phyloP scores from a whole-genome alignment of 1,140 invertebrate species.

The Polyergus mexicanus region DNA sequence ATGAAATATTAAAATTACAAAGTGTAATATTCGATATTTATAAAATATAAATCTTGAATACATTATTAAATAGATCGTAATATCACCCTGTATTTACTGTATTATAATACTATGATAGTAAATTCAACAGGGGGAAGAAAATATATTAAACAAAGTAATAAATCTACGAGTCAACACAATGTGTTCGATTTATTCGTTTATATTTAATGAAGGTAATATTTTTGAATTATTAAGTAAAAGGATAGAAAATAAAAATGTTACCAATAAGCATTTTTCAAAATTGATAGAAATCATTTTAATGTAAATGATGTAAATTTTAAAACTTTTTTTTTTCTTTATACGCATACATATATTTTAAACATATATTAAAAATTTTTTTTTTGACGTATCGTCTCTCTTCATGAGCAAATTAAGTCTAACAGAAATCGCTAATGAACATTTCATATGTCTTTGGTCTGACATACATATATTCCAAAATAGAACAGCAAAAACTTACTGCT shows the following conservation, averaged over 20 bases:
- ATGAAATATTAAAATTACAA: neutral
- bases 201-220: neutral
- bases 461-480: neutral
- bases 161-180: neutral
- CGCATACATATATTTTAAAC: too few relatives aligned
- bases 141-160: slow-evolving; percentile 33
- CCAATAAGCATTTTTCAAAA: neutral
- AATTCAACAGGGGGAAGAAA: slow-evolving; percentile 79
- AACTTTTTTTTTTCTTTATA: neutral
- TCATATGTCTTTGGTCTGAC: neutral
- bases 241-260: neutral
- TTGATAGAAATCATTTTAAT: neutral
- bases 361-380: neutral
- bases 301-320: neutral
- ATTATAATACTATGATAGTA: slow-evolving; percentile 18
- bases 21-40: neutral
- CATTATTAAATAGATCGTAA: neutral
- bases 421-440: neutral
- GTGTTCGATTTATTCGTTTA: neutral
- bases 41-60: neutral
- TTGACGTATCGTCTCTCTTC: too few relatives aligned
- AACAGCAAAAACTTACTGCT: neutral
- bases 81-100: neutral
- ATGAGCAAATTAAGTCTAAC: neutral
- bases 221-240: neutral